These are phyloP conservation scores for Reticulitermes speratus DNA, from an alignment of 1,140 invertebrate genomes.

Conservation along the genomic window DNA sequence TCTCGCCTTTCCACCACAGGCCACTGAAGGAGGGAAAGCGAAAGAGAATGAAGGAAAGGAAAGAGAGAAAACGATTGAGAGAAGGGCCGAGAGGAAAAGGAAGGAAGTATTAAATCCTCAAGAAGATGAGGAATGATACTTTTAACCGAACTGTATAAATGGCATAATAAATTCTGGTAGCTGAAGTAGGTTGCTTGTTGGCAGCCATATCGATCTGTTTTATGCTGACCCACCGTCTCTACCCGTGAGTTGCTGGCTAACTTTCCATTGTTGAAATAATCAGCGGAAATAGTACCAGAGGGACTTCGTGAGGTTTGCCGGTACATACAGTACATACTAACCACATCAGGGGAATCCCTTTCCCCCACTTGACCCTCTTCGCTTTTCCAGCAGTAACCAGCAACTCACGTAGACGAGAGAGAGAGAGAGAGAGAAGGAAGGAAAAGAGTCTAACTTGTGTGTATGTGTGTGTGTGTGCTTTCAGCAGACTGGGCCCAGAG, in stretches of 20 bases:
- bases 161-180: not conserved
- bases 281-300: not conserved
- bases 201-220: not conserved
- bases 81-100: not conserved
- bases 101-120: not conserved
- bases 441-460: not conserved
- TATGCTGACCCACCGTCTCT: not conserved
- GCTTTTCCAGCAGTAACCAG: not conserved
- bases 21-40: not conserved
- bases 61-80: not conserved
- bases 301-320: not conserved
- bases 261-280: not conserved
- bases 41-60: not conserved
- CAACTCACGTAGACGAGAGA: not conserved
- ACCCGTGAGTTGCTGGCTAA: not conserved
- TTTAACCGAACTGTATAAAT: not conserved
- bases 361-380: not conserved
- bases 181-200: not conserved
- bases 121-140: not conserved
- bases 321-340: not conserved
- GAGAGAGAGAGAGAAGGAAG: not conserved
- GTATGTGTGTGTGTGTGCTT: slow-evolving; percentile 14
- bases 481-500: slow-evolving; percentile 58
- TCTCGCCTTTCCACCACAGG: no score
- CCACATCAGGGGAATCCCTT: not conserved